Evolutionary conservation across 2,888 invertebrate species (phyloP), one percentile per base, ranked within the genome.

Genomic region (Apamea anceps): DNA sequence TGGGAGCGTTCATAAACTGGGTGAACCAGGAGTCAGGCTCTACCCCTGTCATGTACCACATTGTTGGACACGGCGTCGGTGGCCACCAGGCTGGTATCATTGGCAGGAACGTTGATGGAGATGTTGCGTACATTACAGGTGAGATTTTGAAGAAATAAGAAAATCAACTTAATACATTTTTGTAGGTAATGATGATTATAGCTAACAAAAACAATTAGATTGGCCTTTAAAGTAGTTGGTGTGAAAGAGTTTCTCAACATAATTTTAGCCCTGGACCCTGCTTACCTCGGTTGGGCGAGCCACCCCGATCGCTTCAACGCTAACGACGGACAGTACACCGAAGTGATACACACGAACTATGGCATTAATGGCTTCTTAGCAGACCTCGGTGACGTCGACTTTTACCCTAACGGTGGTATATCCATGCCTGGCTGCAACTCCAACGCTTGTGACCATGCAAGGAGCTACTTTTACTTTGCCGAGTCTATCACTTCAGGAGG

Each of bases 261-360:
- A 0, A 32, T 90, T 90, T n/a, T 86, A 95, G 95, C 92, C 28
- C 85, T 95, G 66, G 94, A 95, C 75, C 95, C 95, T 4, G 92
- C 94, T 54, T 88, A 94, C 1, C 81, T 95, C n/a, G 95, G 95
- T 21, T 95, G 95, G 95, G 89, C 92, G 2, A 94, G 92, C 85
- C 91, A 94, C 76, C 88, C 92, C 18, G 90, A 94, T 54, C 92
- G 94, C 8, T 95, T 95, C 75, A 88, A 87, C 60, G 89, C 91
- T 3, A 81, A 88, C n/a, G 95, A 95, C 57, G 95, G 91, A 0
- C 76, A 89, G 3, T 95, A 95, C 85, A 94, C 95, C 5, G 95
- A 95, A 92, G 95, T 94, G 0, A 93, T 95, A 42, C 95, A 95
- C 75, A 95, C 95, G 0, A 95, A 95, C 85, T 93, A 92, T 48